phyloP scores from a whole-genome alignment of 2,113 vertebrate species.

The Heloderma charlesbogerti region DNA sequence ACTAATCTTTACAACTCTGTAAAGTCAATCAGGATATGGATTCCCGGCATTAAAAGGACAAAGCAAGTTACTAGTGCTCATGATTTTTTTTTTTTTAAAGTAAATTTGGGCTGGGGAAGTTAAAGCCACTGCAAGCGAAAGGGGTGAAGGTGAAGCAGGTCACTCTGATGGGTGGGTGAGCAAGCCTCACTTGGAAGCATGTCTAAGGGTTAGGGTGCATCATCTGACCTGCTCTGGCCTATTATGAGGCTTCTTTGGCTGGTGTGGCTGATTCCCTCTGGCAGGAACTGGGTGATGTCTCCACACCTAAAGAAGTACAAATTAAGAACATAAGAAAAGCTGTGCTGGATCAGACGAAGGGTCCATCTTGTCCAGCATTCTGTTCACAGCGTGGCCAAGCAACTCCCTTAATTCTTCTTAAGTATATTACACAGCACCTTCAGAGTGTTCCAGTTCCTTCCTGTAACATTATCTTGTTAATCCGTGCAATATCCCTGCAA shows the following conservation, averaged over 20 bases:
- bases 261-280: background rate
- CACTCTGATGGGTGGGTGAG: background rate
- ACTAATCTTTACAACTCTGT: background rate
- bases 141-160: background rate
- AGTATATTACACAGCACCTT: too few species aligned
- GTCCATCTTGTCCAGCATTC: too few species aligned
- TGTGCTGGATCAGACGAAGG: too few species aligned
- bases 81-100: background rate
- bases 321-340: background rate
- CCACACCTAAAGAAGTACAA: background rate
- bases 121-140: background rate
- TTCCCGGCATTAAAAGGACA: background rate
- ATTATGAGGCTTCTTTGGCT: background rate
- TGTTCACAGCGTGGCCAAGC: too few species aligned
- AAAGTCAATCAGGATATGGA: background rate
- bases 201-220: background rate
- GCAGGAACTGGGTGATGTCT: background rate
- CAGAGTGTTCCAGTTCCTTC: too few species aligned
- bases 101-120: too few species aligned
- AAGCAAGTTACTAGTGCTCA: background rate
- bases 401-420: too few species aligned
- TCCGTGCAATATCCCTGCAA: too few species aligned
- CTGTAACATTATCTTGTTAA: background rate
- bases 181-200: background rate
- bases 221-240: background rate